Conservation (phyloP, 2,888 invertebrate species). For the Ganaspis brasiliensis region DNA sequence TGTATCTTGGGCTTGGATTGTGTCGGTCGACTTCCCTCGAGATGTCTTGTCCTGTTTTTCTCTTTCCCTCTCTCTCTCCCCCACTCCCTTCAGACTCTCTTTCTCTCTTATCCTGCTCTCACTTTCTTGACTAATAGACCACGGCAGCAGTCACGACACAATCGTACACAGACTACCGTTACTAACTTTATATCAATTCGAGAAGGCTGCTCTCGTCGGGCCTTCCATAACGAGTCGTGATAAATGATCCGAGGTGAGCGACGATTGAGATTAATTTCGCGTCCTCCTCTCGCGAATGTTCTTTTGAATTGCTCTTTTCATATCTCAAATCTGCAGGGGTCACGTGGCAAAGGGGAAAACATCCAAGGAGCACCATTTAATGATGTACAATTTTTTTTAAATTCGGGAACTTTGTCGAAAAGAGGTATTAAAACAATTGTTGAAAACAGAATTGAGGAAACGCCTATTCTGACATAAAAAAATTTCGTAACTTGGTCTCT, state of each 20-base stretch:
- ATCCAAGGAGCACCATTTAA: background rate
- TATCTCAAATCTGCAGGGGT: slow-evolving; percentile 55
- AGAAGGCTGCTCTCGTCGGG: slow-evolving; percentile 62
- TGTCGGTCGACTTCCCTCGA: slow-evolving; percentile 8
- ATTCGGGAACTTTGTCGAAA: background rate
- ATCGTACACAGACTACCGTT: slow-evolving; percentile 76
- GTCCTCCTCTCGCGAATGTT: slow-evolving; percentile 61
- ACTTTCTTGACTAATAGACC: slow-evolving; percentile 72
- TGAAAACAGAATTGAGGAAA: too few relatives aligned
- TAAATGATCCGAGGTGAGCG: slow-evolving; percentile 75
- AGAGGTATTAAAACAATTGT: background rate
- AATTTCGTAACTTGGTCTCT: too few relatives aligned
- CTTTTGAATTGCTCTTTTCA: slow-evolving; percentile 59
- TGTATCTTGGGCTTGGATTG: background rate
- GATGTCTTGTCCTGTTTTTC: slow-evolving; percentile 1
- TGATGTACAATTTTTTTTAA: background rate
- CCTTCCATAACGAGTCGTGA: slow-evolving; percentile 75
- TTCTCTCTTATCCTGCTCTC: slow-evolving; percentile 52
- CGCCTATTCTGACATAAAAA: too few relatives aligned
- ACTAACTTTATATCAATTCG: slow-evolving; percentile 76
- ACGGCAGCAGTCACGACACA: slow-evolving; percentile 73
- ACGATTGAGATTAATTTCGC: slow-evolving; percentile 79
- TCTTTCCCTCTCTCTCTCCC: background rate
- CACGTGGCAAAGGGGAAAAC: slow-evolving; percentile 13
- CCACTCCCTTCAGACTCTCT: slow-evolving; percentile 52